These are phyloP conservation scores for Synchiropus splendidus DNA, from an alignment of 2,113 vertebrate species.

Conservation along the genomic window DNA sequence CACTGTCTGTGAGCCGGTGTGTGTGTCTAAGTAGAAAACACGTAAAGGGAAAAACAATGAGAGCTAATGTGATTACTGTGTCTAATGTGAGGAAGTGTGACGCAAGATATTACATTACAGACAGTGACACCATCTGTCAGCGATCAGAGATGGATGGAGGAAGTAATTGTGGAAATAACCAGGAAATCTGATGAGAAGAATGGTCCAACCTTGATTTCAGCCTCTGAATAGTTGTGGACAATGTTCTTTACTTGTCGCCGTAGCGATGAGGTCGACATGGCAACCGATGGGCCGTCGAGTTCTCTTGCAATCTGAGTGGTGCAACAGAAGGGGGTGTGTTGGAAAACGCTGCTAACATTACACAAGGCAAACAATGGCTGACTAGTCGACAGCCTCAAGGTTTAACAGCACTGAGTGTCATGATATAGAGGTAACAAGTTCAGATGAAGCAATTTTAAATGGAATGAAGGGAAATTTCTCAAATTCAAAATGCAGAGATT, in stretches of 20 bases:
- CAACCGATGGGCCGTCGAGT: conserved; percentile 62
- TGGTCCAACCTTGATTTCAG: conserved; percentile 82
- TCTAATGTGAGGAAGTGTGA: conserved; percentile 4
- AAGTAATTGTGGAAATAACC: conserved; percentile 5
- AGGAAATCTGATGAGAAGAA: conserved; percentile 2
- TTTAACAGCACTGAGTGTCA: no score
- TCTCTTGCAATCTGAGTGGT: conserved; percentile 49
- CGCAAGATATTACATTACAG: conserved; percentile 17
- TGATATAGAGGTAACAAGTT: no score
- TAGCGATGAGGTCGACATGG: conserved; percentile 86
- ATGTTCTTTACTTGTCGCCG: conserved; percentile 89
- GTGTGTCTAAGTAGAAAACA: conserved; percentile 3
- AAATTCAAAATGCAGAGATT: not conserved
- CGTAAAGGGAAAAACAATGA: conserved; percentile 8
- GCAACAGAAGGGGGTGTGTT: conserved; percentile 19
- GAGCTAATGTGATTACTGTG: conserved; percentile 13
- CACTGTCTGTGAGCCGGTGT: conserved; percentile 10
- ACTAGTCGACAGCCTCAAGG: no score
- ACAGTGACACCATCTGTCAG: not conserved
- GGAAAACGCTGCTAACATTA: conserved; percentile 31
- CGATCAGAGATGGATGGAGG: not conserved
- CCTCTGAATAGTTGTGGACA: conserved; percentile 89
- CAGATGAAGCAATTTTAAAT: no score
- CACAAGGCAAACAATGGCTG: conserved; percentile 12
- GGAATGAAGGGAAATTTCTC: not conserved